Evolutionary conservation across 2,888 invertebrate species (phyloP).

Genomic region (Hydraecia micacea): DNA sequence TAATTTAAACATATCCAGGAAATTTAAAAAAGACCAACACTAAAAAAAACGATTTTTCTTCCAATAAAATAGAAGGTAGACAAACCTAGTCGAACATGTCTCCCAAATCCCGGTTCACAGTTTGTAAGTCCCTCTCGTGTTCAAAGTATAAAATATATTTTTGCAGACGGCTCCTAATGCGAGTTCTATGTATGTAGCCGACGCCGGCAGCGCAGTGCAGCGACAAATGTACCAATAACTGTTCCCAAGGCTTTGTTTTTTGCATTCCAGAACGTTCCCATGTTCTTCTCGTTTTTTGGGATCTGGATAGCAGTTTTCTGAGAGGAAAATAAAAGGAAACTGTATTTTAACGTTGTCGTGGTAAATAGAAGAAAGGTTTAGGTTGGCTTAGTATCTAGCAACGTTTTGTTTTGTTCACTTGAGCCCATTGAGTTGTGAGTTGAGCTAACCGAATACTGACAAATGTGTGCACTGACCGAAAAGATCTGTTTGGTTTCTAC

Average conservation of each 20-base stretch:
- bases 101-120: conserved; percentile 42
- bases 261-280: conserved; percentile 1
- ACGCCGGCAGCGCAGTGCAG: conserved; percentile 54
- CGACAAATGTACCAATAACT: conserved; percentile 64
- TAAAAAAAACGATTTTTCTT: neutral
- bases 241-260: conserved; percentile 47
- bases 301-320: neutral
- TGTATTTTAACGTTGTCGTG: neutral
- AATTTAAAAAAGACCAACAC: neutral
- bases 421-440: neutral
- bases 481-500: neutral
- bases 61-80: conserved; percentile 13
- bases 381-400: neutral
- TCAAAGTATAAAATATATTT: conserved; percentile 62
- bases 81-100: conserved; percentile 29
- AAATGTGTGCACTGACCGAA: neutral
- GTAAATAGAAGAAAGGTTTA: neutral
- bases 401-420: neutral
- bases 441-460: neutral
- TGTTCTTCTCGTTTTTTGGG: conserved; percentile 12
- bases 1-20: neutral
- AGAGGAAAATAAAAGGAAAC: neutral
- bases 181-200: conserved; percentile 74
- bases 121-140: conserved; percentile 40
- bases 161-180: conserved; percentile 68